A percentile compares a stretch with the other conserved stretches of the same genome.
Evolutionary conservation across 2,797 vertebrate species (phyloP).

Genomic region (Microchirus variegatus): DNA sequence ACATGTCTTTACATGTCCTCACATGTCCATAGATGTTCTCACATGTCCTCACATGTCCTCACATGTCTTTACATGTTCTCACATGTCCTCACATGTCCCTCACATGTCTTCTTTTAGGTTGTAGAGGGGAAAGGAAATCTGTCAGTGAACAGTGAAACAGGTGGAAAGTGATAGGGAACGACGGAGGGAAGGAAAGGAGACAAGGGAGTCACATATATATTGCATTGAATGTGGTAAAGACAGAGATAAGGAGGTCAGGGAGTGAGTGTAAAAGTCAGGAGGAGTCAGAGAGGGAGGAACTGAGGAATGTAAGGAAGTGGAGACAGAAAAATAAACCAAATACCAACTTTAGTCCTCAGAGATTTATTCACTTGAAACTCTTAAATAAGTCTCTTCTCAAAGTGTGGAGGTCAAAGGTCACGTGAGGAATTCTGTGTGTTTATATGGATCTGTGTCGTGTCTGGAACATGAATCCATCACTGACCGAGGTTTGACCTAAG

Average conservation of each 20-base stretch:
- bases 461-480: slow-evolving; percentile 13
- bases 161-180: background rate
- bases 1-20: too few species aligned
- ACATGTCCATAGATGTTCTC: too few species aligned
- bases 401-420: slow-evolving; percentile 42
- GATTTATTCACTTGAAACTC: slow-evolving; percentile 37
- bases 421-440: slow-evolving; percentile 37
- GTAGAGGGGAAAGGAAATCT: slow-evolving; percentile 4
- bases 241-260: background rate
- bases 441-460: slow-evolving; percentile 18
- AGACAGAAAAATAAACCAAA: slow-evolving; percentile 47
- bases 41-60: too few species aligned
- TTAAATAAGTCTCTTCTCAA: slow-evolving; percentile 37
- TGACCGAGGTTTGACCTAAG: background rate
- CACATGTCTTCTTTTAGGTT: too few species aligned
- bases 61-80: too few species aligned
- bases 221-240: background rate
- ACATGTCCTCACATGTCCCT: background rate
- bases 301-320: slow-evolving; percentile 41
- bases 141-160: background rate
- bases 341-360: slow-evolving; percentile 17
- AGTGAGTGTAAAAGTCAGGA: background rate
- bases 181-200: background rate
- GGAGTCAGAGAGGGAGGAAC: slow-evolving; percentile 18
- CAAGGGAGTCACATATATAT: background rate